Evolutionary conservation across 1,140 invertebrate genomes (phyloP), one percentile per base, ranked within the genome.

Genomic region (Drosophila virilis): DNA sequence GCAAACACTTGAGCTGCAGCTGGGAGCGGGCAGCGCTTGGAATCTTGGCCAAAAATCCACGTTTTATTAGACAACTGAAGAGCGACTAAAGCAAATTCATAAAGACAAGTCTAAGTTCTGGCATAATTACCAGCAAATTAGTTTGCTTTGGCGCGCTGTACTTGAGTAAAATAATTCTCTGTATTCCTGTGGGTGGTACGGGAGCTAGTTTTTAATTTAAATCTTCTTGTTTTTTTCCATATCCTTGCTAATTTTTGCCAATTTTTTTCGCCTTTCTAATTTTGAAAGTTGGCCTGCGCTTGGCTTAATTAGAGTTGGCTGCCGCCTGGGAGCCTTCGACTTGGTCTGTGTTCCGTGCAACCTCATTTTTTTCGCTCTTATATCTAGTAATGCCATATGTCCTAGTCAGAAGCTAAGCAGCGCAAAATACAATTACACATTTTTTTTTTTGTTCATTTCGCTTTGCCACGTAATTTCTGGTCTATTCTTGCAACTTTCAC

Each of bases 261-360:
- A 37, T 37, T 52, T 62, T 28, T 57, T 48, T 45, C 6, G 22
- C 0, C 13, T 43, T 45, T 54, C 52, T 50, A 40, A 58, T 62
- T 65, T 64, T 64, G 17, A 51, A 82, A 64, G 40, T 81, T 86
- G 75, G 37, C 64, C 83, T 68, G 76, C 73, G 60, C 71, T 33
- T 57, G 72, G 71, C 82, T 83, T 86, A 86, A 86, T 86, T 86
- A 86, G 77, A 88, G 82, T 52, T 58, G 15, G 66, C 33, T 33
- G 38, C 9, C 54, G 61, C 45, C 46, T 37, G 70, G 62, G 43
- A 66, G 28, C 48, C 51, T 45, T 38, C 15, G 22, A 17, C 58
- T 68, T 42, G 42, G 50, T 79, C 51, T 45, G 32, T 60, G 61
- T 43, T 64, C 35, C 50, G n/a, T 28, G 8, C 7, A 40, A 32